phyloP scores from a whole-genome alignment of 2,888 invertebrate genomes.

The Caenorhabditis sp. region DNA sequence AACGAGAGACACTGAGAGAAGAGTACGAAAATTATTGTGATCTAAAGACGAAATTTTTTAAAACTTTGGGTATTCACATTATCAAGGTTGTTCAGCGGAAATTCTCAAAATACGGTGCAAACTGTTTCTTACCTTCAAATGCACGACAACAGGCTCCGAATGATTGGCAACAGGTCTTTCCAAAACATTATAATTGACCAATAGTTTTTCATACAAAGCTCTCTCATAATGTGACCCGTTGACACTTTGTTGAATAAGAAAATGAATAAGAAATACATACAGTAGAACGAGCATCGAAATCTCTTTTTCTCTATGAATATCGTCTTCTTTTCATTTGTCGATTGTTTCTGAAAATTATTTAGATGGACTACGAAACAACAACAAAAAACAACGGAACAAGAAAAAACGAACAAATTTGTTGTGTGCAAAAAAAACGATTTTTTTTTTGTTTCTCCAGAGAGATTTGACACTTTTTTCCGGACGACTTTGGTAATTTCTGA shows the following conservation, averaged over 20 bases:
- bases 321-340: neutral
- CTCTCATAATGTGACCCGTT: slow-evolving; percentile 51
- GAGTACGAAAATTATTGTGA: too few relatives aligned
- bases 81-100: too few relatives aligned
- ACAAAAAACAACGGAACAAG: neutral
- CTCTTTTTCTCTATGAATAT: too few relatives aligned
- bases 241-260: neutral
- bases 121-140: slow-evolving; percentile 57
- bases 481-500: too few relatives aligned
- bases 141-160: slow-evolving; percentile 63
- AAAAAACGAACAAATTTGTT: neutral
- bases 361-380: neutral
- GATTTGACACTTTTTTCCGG: neutral
- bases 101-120: too few relatives aligned
- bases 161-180: slow-evolving; percentile 68
- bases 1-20: too few relatives aligned
- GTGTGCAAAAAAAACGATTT: neutral
- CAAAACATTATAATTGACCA: slow-evolving; percentile 66
- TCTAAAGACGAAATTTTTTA: too few relatives aligned
- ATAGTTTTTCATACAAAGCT: slow-evolving; percentile 64
- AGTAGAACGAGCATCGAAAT: too few relatives aligned
- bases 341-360: neutral
- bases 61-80: too few relatives aligned
- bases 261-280: neutral
- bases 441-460: neutral